Evolutionary conservation across 2,797 vertebrate genomes (phyloP), one percentile per base, ranked within the genome.

Genomic region (Schizopygopsis malacanthus): DNA sequence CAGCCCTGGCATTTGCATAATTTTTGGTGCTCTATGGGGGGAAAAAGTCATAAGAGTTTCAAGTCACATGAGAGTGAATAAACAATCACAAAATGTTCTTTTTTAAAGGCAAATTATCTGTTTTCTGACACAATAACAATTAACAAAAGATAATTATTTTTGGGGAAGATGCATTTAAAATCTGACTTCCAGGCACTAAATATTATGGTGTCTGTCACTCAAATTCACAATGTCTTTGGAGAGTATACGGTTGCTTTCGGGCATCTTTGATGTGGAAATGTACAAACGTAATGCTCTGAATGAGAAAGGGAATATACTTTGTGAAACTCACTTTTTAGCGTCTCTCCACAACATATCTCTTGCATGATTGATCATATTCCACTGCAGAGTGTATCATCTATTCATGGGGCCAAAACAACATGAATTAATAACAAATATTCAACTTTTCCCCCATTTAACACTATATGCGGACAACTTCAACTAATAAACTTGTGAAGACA

Each of bases 311-410:
- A 71, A 89, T 67, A 84, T 39, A 89, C 82, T 83, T 82, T 71
- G 81, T 43, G 63, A 63, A 87, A 76, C 50, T 82, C 73, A 71
- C 56, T 52, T 50, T 83, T 33, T 67, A 47, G 20, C 11, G 28
- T 84, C 81, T 39, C 83, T 77, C 72, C 78, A 75, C 65, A 39
- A 56, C 47, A 82, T 75, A 83, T 83, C 75, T 88, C 73, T 73
- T 88, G 65, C 54, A 81, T 92, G 89, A 93, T 88, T 91, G 88
- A 92, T 90, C 82, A 85, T 22, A 80, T 79, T 86, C 79, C 76
- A 80, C 85, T 89, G 87, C 82, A 61, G 81, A 86, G 33, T 86
- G 87, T 79, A 89, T 92, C 81, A 91, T 91, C 92, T 90, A 94
- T 94, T 92, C 85, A 91, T 75, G 4, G 4, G 69, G 81, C 70